phyloP scores from a whole-genome alignment of 2,888 invertebrate species.

The Apamea sordens region DNA sequence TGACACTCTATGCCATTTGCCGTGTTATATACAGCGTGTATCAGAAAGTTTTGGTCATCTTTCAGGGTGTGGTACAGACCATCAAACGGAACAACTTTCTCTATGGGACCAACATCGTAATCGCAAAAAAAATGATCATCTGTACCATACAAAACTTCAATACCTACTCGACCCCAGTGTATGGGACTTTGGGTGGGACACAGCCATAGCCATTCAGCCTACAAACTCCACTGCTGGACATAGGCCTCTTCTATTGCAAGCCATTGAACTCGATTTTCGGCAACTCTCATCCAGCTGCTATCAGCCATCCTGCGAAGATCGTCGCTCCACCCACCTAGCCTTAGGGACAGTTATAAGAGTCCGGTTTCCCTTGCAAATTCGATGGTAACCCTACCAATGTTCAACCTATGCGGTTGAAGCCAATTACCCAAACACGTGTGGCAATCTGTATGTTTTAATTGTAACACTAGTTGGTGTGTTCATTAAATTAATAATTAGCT shows the following conservation, averaged over 20 bases:
- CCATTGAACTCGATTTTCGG: no score
- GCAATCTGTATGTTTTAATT: slow-evolving; percentile 17
- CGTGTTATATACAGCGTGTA: background rate
- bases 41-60: background rate
- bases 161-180: no score
- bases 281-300: no score
- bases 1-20: no score
- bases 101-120: background rate
- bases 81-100: background rate
- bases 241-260: no score
- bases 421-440: slow-evolving; percentile 41
- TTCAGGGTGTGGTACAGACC: background rate
- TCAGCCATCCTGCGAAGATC: no score
- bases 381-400: slow-evolving; percentile 20
- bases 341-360: background rate
- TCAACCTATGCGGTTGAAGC: slow-evolving; percentile 14
- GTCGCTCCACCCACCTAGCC: no score
- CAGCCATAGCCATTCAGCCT: background rate
- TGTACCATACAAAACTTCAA: background rate
- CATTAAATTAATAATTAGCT: slow-evolving; percentile 3
- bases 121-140: background rate
- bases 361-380: background rate
- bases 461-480: slow-evolving; percentile 3
- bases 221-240: no score
- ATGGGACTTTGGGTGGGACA: background rate